These are phyloP conservation scores for Zeus faber DNA, from an alignment of 2,113 vertebrate species.

Conservation along the genomic window DNA sequence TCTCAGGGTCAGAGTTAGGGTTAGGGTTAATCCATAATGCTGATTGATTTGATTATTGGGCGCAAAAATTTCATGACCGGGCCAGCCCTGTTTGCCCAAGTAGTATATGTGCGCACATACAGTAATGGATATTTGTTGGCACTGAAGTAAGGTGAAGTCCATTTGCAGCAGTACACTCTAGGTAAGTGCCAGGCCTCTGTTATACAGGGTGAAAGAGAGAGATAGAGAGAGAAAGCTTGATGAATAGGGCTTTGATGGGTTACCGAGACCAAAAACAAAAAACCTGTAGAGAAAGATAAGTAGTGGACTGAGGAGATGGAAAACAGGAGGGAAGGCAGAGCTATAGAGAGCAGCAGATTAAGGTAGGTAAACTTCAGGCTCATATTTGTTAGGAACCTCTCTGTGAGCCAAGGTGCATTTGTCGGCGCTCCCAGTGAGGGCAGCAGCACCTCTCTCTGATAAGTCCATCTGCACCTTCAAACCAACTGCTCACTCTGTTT, in stretches of 20 bases:
- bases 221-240: constrained; percentile 1
- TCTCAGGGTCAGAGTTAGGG: too few relatives aligned
- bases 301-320: not conserved
- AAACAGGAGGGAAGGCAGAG: not conserved
- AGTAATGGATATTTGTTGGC: not conserved
- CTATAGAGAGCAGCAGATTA: not conserved
- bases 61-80: too few relatives aligned
- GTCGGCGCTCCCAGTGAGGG: constrained; percentile 2
- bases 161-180: constrained; percentile 20
- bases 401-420: not conserved
- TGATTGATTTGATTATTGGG: too few relatives aligned
- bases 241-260: constrained; percentile 12
- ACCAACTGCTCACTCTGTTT: not conserved
- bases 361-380: not conserved
- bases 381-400: not conserved
- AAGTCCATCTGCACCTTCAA: not conserved
- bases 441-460: not conserved
- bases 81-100: too few relatives aligned
- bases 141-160: constrained; percentile 12
- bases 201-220: not conserved
- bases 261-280: not conserved
- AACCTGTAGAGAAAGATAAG: not conserved
- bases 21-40: too few relatives aligned
- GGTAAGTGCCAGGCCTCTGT: constrained; percentile 12
- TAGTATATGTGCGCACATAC: not conserved